Percentiles rank a stretch among this genome's conserved stretches.
Evolutionary conservation across 2,113 vertebrate species (phyloP).

Genomic region (Atherinomorus stipes): DNA sequence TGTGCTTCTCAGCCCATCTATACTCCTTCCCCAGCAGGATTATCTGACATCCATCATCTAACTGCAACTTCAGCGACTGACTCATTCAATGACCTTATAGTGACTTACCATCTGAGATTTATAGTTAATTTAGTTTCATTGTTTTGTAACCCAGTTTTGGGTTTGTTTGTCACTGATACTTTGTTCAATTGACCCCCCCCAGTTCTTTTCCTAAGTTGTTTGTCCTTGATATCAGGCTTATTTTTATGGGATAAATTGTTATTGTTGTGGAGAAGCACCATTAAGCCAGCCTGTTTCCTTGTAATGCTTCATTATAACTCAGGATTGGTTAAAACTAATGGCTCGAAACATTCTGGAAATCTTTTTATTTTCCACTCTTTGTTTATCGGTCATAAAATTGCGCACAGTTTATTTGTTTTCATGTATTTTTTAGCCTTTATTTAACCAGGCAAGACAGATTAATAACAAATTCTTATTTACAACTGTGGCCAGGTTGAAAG

Average conservation of each 20-base stretch:
- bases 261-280: neutral
- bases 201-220: neutral
- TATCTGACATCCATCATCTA: constrained; percentile 50
- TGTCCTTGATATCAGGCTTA: neutral
- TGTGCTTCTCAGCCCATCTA: constrained; percentile 15
- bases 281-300: neutral
- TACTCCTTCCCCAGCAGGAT: constrained; percentile 28
- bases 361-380: too few species aligned
- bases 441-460: too few species aligned
- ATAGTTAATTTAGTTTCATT: constrained; percentile 1
- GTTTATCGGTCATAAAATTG: too few species aligned
- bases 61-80: constrained; percentile 38
- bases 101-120: constrained; percentile 11
- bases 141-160: neutral
- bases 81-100: constrained; percentile 50
- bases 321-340: neutral
- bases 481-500: too few species aligned
- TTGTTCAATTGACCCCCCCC: neutral
- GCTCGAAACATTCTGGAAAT: too few species aligned
- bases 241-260: neutral
- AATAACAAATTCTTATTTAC: too few species aligned
- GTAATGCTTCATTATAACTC: neutral
- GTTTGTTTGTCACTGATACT: constrained; percentile 7
- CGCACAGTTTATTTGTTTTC: too few species aligned
- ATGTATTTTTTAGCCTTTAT: too few species aligned